Percentiles rank a stretch among this genome's conserved stretches.
Conservation (phyloP, 2,888 invertebrate species). For the Lamellibrachia satsuma region DNA sequence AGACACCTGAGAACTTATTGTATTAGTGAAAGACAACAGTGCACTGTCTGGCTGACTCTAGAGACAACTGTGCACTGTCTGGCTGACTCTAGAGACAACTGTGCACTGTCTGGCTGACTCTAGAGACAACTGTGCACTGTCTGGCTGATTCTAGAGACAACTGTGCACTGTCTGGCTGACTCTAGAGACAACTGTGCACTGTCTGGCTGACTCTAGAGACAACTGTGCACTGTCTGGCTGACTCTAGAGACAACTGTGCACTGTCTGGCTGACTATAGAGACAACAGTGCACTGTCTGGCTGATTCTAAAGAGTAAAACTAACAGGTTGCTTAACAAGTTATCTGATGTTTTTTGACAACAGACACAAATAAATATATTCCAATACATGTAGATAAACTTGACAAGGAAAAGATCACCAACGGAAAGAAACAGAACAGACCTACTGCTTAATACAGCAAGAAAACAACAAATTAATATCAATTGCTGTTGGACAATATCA, state of each 20-base stretch:
- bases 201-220: background rate
- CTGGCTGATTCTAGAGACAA: background rate
- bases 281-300: background rate
- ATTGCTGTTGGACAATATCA: background rate
- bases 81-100: background rate
- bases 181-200: background rate
- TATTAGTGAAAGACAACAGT: background rate
- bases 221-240: background rate
- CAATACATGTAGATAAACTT: background rate
- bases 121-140: background rate
- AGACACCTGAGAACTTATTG: background rate
- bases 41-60: background rate
- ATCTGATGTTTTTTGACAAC: background rate
- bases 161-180: background rate
- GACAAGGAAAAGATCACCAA: background rate
- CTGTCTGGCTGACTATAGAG: background rate
- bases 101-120: background rate
- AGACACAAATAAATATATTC: background rate
- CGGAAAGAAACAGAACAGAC: background rate
- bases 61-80: background rate
- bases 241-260: background rate
- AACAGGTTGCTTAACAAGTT: background rate
- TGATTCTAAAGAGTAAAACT: background rate
- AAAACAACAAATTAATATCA: background rate
- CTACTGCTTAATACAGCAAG: background rate